Evolutionary conservation across 37 sponge, comb jelly and placozoan species (phyloP).

Genomic region (Agelas oroides): DNA sequence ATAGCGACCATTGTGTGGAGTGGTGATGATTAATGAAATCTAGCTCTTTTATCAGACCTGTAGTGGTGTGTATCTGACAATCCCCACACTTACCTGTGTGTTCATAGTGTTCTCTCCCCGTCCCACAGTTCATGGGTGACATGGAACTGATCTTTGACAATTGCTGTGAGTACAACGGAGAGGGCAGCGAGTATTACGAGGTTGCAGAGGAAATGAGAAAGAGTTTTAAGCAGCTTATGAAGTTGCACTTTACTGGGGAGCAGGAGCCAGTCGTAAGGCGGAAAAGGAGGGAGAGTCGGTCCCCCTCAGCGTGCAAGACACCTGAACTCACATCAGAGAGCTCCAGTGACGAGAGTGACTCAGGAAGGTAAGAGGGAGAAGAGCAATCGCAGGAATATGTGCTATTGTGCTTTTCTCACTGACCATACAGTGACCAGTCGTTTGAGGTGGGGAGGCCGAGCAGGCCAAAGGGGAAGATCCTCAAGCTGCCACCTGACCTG

Average conservation of each 20-base stretch:
- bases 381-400: too few relatives aligned
- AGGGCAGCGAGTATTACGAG: slow-evolving; percentile 83
- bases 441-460: not conserved
- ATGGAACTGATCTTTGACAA: slow-evolving; percentile 80
- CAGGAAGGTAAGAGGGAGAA: slow-evolving; percentile 3
- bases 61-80: too few relatives aligned
- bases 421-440: slow-evolving; percentile 43
- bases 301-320: slow-evolving; percentile 45
- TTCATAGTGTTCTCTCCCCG: not conserved
- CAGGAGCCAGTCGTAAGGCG: not conserved
- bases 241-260: slow-evolving; percentile 48
- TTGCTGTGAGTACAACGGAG: slow-evolving; percentile 84
- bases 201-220: slow-evolving; percentile 62
- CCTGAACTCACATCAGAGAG: slow-evolving; percentile 73
- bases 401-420: too few relatives aligned
- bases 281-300: slow-evolving; percentile 12
- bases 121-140: slow-evolving; percentile 71
- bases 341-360: slow-evolving; percentile 62
- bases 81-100: too few relatives aligned
- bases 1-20: too few relatives aligned
- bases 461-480: not conserved
- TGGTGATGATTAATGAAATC: too few relatives aligned
- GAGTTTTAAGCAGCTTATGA: slow-evolving; percentile 52
- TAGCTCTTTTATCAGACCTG: too few relatives aligned
- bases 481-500: not conserved